Evolutionary conservation across 2,888 invertebrate genomes (phyloP).

Genomic region (Cheilosia urbana): DNA sequence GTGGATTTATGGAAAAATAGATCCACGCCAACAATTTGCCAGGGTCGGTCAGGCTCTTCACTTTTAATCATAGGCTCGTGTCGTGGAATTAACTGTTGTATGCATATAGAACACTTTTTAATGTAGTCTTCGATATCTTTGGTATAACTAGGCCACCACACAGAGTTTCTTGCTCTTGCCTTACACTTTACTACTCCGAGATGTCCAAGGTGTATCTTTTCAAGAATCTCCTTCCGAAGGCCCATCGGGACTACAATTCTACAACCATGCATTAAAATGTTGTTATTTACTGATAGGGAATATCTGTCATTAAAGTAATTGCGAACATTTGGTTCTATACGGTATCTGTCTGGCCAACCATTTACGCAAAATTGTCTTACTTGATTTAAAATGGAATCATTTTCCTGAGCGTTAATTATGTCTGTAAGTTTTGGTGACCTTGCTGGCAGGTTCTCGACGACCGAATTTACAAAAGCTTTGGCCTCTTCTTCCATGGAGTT

Average conservation of each 20-base stretch:
- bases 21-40: no score
- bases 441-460: not conserved
- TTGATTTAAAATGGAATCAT: slow-evolving; percentile 8
- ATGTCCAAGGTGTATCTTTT: not conserved
- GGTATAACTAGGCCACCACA: slow-evolving; percentile 27
- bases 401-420: not conserved
- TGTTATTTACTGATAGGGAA: no score
- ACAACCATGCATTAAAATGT: no score
- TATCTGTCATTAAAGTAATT: no score
- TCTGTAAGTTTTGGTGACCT: not conserved
- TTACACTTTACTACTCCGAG: slow-evolving; percentile 39
- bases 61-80: slow-evolving; percentile 15
- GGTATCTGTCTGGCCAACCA: slow-evolving; percentile 40
- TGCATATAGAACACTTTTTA: slow-evolving; percentile 18
- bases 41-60: not conserved
- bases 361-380: slow-evolving; percentile 8
- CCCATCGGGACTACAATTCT: no score
- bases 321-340: not conserved
- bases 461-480: not conserved
- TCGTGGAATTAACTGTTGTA: slow-evolving; percentile 24
- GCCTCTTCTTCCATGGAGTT: not conserved
- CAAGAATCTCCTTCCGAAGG: not conserved
- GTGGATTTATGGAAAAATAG: no score
- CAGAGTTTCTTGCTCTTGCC: slow-evolving; percentile 19
- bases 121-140: slow-evolving; percentile 7